A percentile compares a stretch with the other conserved stretches of the same genome.
Evolutionary conservation across 2,888 invertebrate genomes (phyloP).

Genomic region (Unio delphinus): DNA sequence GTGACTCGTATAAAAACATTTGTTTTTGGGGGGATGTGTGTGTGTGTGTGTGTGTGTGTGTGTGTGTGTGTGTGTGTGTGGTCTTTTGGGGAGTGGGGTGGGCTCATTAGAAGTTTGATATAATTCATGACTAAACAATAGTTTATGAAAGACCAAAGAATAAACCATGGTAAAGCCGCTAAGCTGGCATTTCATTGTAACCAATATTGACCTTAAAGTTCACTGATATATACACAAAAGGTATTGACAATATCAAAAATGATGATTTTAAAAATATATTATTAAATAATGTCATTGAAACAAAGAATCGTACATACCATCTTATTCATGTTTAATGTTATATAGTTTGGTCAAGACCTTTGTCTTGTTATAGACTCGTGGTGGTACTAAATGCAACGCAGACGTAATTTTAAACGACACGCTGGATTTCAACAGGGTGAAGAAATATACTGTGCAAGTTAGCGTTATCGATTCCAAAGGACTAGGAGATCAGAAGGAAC

Average conservation of each 20-base stretch:
- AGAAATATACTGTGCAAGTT: constrained; percentile 17
- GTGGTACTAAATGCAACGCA: constrained; percentile 21
- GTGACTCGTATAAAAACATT: too few relatives aligned
- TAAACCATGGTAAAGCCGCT: too few relatives aligned
- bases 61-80: too few relatives aligned
- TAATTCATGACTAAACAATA: too few relatives aligned
- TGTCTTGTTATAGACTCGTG: constrained; percentile 6
- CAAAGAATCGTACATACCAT: too few relatives aligned
- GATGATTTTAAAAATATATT: not conserved
- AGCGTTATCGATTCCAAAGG: constrained; percentile 31
- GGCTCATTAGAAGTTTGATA: too few relatives aligned
- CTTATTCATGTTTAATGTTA: too few relatives aligned
- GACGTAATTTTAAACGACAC: constrained; percentile 13
- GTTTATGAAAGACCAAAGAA: too few relatives aligned
- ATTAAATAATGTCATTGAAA: not conserved
- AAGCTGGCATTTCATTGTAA: not conserved
- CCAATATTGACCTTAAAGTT: not conserved
- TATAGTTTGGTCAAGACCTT: not conserved
- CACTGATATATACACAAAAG: too few relatives aligned
- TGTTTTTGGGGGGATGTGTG: too few relatives aligned
- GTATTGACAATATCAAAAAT: not conserved
- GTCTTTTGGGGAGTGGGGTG: too few relatives aligned
- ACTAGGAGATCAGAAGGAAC: constrained; percentile 7
- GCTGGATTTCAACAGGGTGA: constrained; percentile 19
- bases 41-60: too few relatives aligned